Base-by-base conservation (phyloP, 2,797 vertebrate genomes). In the Danio tinwini region DNA sequence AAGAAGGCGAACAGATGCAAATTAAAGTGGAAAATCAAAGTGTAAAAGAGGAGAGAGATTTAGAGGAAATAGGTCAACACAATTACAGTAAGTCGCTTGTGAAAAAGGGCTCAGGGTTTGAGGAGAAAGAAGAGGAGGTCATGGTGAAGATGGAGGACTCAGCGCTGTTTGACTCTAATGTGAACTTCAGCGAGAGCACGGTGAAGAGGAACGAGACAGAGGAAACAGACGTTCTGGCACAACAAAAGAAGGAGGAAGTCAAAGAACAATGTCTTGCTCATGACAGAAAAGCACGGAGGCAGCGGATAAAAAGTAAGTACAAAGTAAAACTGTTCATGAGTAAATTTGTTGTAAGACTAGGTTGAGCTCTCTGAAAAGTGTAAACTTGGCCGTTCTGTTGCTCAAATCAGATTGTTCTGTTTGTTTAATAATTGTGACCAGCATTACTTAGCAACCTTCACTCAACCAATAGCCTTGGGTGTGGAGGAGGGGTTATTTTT, bases 231-330 rank as follows among this genome's bases (percentile, higher is more conserved):
- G 21, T 65, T 6, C 39, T 17, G 11, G 16, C 16, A 10, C 74
- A 76, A 39, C 14, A 87, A 49, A 89, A 91, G 45, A 83, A 85
- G 59, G 56, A 47, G 59, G 88, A 91, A 8, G 76, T 73, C 1
- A 87, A 79, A 64, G 49, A 14, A 40, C 29, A 78, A 17, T 29
- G 8, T 42, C 21, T 50, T 73, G 68, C 59, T 59, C 68, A 12
- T 49, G 19, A 42, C 62, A 77, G 55, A 55, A 82, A 53, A 16
- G 64, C 45, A 53, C 69, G 61, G 72, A 70, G 70, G 39, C 76
- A 89, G 49, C 65, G 65, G 71, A 56, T 70, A 19, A 71, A 53
- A 73, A 61, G 81, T 77, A 75, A 0, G 59, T 68, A n/a, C 63
- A 37, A 71, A 61, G 5, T 61, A 21, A 6, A 47, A 44, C 14